phyloP scores from a whole-genome alignment of 2,888 invertebrate species.

The Drosophila barbarae region DNA sequence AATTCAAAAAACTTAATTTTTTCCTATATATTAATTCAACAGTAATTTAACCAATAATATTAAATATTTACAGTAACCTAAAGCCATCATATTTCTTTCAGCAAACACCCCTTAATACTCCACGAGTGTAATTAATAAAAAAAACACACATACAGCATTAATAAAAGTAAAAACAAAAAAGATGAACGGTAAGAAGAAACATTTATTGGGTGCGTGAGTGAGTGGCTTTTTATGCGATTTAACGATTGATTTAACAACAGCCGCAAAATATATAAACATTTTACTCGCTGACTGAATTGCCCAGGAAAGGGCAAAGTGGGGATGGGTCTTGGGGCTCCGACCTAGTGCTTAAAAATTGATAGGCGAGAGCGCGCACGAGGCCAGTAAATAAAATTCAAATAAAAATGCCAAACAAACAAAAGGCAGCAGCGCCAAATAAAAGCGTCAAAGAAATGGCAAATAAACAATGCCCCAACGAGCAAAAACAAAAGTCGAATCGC shows the following conservation, averaged over 20 bases:
- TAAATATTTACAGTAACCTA: too few species aligned
- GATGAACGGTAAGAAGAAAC: slow-evolving; percentile 17
- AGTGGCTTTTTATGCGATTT: slow-evolving; percentile 54
- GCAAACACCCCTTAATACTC: not conserved
- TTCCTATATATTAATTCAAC: too few species aligned
- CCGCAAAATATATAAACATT: slow-evolving; percentile 49
- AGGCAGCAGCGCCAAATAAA: slow-evolving; percentile 54
- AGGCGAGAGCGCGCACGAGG: slow-evolving; percentile 38
- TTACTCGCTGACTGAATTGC: slow-evolving; percentile 62
- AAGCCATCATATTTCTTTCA: not conserved
- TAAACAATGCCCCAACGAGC: slow-evolving; percentile 59
- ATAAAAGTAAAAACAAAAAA: slow-evolving; percentile 30
- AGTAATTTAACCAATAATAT: not conserved
- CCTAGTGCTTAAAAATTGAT: slow-evolving; percentile 65
- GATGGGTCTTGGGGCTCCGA: slow-evolving; percentile 9
- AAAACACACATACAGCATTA: slow-evolving; percentile 8
- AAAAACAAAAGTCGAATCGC: slow-evolving; percentile 35
- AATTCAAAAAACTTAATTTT: too few species aligned
- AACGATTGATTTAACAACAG: slow-evolving; percentile 71
- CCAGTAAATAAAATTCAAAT: slow-evolving; percentile 72
- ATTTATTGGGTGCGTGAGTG: slow-evolving; percentile 36
- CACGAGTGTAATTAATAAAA: not conserved
- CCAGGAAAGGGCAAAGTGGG: slow-evolving; percentile 3
- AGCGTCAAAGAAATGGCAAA: slow-evolving; percentile 72
- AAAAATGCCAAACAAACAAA: slow-evolving; percentile 68